Conservation (phyloP, 2,797 vertebrate genomes). For the Phoxinus dragarum region DNA sequence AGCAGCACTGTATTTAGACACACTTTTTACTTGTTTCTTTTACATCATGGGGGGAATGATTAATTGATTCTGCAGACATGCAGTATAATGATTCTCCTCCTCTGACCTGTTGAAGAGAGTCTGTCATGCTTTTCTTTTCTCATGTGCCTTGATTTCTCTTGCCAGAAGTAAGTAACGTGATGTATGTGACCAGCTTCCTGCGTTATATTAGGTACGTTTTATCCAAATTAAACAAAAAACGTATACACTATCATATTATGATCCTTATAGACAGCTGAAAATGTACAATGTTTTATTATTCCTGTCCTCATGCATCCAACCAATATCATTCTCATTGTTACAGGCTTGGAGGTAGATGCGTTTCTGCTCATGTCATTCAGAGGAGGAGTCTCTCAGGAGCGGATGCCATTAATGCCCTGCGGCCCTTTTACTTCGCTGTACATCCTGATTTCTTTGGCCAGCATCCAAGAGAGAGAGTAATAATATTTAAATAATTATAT, state of each 20-base stretch:
- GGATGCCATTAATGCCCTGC: conserved; percentile 90
- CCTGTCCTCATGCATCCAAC: not conserved
- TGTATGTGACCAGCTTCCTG: conserved; percentile 72
- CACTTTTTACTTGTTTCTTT: too few relatives aligned
- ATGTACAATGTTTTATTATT: not conserved
- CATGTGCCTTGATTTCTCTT: not conserved
- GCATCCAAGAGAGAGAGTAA: conserved; percentile 92
- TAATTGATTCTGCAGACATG: not conserved
- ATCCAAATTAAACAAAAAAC: not conserved
- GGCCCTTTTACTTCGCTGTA: conserved; percentile 97
- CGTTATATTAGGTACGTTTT: conserved; percentile 72
- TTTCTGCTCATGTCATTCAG: conserved; percentile 70
- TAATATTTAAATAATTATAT: conserved; percentile 21
- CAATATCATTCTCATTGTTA: conserved; percentile 1
- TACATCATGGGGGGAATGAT: not conserved
- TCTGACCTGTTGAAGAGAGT: not conserved
- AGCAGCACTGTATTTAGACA: too few relatives aligned
- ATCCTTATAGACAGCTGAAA: too few relatives aligned
- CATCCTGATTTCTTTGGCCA: conserved; percentile 98
- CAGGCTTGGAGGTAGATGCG: conserved; percentile 79
- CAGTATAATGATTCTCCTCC: not conserved
- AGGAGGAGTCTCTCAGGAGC: conserved; percentile 86
- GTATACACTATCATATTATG: not conserved
- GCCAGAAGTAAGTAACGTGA: conserved; percentile 47
- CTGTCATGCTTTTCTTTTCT: conserved; percentile 10